These are phyloP conservation scores for Megaustenia siamemsis DNA, from an alignment of 2,888 invertebrate species.

Conservation along the genomic window DNA sequence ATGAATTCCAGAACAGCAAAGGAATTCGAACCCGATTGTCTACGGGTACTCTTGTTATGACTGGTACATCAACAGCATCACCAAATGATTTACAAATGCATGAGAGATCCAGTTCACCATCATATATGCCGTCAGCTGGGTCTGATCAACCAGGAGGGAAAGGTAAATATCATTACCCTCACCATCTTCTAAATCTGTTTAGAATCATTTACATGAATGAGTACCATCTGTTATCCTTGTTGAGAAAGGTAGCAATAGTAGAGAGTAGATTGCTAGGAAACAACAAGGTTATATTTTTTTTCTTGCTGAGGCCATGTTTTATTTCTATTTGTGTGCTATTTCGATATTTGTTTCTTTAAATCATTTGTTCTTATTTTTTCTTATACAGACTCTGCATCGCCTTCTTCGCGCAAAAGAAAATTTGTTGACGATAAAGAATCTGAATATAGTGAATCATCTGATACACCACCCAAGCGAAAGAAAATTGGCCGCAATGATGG, in stretches of 20 bases:
- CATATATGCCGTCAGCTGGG: background rate
- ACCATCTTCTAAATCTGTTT: too few relatives aligned
- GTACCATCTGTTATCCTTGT: too few relatives aligned
- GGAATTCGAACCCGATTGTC: conserved; percentile 69
- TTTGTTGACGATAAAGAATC: conserved; percentile 6
- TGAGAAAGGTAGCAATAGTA: too few relatives aligned
- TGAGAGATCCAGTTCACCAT: conserved; percentile 11
- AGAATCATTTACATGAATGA: too few relatives aligned
- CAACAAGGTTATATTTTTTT: too few relatives aligned
- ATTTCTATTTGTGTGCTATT: too few relatives aligned
- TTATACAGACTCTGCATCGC: conserved; percentile 2
- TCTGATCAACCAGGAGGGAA: background rate
- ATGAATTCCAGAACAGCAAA: background rate
- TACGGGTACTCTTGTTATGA: conserved; percentile 71
- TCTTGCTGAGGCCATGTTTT: too few relatives aligned
- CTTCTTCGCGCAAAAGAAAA: conserved; percentile 36
- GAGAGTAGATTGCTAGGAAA: too few relatives aligned
- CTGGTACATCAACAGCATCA: conserved; percentile 65
- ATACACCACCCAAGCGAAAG: conserved; percentile 68
- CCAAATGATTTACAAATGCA: background rate
- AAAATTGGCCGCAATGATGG: conserved; percentile 75
- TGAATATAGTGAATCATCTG: background rate
- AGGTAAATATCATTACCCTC: background rate
- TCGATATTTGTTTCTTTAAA: background rate
- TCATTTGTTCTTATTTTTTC: background rate